phyloP scores from a whole-genome alignment of 2,888 invertebrate species.

The Agrilus mali region DNA sequence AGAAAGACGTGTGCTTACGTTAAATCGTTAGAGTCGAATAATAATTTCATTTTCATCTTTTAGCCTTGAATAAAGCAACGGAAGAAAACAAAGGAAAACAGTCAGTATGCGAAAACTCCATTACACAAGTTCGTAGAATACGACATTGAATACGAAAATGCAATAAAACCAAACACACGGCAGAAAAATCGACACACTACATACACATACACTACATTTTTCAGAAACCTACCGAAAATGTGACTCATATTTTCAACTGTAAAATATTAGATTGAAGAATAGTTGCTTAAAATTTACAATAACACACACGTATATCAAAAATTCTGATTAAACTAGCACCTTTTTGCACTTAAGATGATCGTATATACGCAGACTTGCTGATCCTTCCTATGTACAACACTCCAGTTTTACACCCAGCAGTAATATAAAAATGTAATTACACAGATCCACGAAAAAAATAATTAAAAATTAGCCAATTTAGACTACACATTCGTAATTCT shows the following conservation, averaged over 20 bases:
- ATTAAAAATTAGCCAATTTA: conserved; percentile 8
- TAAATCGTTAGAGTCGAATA: too few species aligned
- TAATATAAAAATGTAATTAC: conserved; percentile 10
- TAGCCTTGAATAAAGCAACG: background rate
- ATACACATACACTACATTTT: conserved; percentile 1
- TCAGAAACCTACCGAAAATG: conserved; percentile 17
- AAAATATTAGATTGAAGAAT: too few species aligned
- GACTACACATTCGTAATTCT: too few species aligned
- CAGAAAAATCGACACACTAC: conserved; percentile 12
- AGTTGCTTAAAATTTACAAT: too few species aligned
- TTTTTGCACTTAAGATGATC: too few species aligned
- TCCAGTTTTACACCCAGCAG: conserved; percentile 27
- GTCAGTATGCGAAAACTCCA: conserved; percentile 15
- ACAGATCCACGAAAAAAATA: conserved; percentile 17
- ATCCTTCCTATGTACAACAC: conserved; percentile 16
- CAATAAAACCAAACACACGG: conserved; percentile 24
- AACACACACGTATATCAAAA: too few species aligned
- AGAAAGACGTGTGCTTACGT: too few species aligned
- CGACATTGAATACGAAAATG: conserved; percentile 26
- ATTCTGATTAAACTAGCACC: too few species aligned
- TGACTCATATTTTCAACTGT: conserved; percentile 13
- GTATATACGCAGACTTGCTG: background rate
- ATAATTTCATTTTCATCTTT: too few species aligned
- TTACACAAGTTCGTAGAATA: conserved; percentile 23
- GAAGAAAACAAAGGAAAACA: conserved; percentile 20